Conservation (phyloP, 2,113 vertebrate genomes). For the Lagenorhynchus albirostris region DNA sequence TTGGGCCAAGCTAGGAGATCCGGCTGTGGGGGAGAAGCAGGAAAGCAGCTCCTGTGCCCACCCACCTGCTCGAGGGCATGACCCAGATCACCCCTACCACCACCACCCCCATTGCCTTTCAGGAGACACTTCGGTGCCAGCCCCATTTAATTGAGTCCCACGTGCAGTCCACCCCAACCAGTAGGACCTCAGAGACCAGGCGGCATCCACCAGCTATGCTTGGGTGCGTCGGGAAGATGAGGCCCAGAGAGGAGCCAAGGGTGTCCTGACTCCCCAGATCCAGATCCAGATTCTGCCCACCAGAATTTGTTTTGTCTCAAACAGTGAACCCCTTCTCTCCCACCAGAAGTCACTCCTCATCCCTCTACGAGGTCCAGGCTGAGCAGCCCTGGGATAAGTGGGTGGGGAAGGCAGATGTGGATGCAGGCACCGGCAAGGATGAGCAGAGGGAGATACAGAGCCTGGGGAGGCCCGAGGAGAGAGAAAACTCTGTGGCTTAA, state of each 20-base stretch:
- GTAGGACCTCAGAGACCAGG: neutral
- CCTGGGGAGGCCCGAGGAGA: neutral
- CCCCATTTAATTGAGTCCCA: neutral
- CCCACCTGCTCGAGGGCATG: slow-evolving; percentile 46
- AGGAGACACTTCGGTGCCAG: slow-evolving; percentile 20
- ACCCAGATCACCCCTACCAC: neutral
- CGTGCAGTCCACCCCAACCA: neutral
- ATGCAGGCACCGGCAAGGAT: neutral
- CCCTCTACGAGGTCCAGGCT: neutral
- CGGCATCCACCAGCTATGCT: neutral
- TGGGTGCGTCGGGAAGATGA: neutral
- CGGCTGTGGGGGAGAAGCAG: slow-evolving; percentile 38
- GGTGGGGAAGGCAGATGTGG: neutral
- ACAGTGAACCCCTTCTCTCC: neutral
- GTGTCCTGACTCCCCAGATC: neutral
- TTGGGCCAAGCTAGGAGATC: slow-evolving; percentile 58
- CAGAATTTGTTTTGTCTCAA: slow-evolving; percentile 16
- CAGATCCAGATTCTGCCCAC: neutral
- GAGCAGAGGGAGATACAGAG: neutral
- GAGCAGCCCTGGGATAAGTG: neutral
- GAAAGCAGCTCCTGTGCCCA: slow-evolving; percentile 43
- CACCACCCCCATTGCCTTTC: neutral
- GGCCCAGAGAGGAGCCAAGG: neutral
- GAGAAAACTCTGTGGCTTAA: neutral
- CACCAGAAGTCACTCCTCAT: neutral